Evolutionary conservation across 2,797 vertebrate genomes (phyloP), one percentile per base, ranked within the genome.

Genomic region (Tachyglossus aculeatus): DNA sequence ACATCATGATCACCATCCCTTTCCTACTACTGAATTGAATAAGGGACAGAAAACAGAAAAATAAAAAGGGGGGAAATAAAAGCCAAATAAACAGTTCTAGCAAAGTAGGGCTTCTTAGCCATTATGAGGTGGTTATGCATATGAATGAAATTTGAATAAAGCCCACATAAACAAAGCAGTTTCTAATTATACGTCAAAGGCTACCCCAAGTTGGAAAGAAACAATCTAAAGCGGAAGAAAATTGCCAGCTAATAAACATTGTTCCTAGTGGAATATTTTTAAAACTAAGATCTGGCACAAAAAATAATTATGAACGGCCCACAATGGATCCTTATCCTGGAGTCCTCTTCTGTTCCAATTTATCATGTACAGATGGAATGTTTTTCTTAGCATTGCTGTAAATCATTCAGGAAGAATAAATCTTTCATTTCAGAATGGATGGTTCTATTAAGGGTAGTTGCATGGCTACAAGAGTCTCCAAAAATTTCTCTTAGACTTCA

Each of bases 401-500:
- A 40, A 39, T 78, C 22, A 80, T 61, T 74, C 77, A 89, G 80
- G 86, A 76, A 88, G 70, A 78, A 67, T 89, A 92, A 89, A 21
- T 1, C 4, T 13, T 63, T 45, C 15, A 37, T 24, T 77, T 65
- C 45, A 65, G 72, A 76, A 25, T 4, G 39, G 9, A 70, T 61
- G 7, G 34, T 74, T 71, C 4, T 25, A 8, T 43, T 73, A 64
- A 54, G 63, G 45, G 29, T 22, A 37, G 48, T 66, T 41, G 60
- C 25, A 55, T n/a, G 40, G 38, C 34, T 52, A 31, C 14, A 65
- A 53, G 13, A 58, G 81, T 89, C 87, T 91, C 85, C 84, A 89
- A 93, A 75, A 68, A 86, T 56, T 67, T 71, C n/a, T 90, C 82
- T 91, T 78, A 15, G 19, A 89, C 93, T 94, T 89, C 86, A 88